Evolutionary conservation across 2,113 vertebrate genomes (phyloP).

Genomic region (Lepus europaeus): DNA sequence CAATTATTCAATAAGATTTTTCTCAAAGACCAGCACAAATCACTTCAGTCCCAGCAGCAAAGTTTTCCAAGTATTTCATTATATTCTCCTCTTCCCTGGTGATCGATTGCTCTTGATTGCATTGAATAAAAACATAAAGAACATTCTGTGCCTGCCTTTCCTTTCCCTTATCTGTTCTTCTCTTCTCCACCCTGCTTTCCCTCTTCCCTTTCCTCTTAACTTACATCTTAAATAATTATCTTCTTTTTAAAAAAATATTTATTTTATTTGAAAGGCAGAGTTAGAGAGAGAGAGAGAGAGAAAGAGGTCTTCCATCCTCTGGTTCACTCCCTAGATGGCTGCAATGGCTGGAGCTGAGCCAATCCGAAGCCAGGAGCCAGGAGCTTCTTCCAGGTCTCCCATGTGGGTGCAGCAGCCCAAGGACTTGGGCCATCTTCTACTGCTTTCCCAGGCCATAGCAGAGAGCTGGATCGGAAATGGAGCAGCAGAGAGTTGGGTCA

Average conservation of each 20-base stretch:
- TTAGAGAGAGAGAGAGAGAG: too few species aligned
- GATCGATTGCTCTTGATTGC: not conserved
- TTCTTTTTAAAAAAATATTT: not conserved
- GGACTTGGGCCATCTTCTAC: too few species aligned
- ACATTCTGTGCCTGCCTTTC: not conserved
- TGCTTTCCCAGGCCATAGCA: too few species aligned
- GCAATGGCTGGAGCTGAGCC: too few species aligned
- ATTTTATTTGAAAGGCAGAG: too few species aligned
- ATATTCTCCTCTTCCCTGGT: constrained; percentile 6
- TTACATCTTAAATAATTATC: constrained; percentile 15
- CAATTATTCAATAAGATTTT: constrained; percentile 44
- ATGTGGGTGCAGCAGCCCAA: too few species aligned
- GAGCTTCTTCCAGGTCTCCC: too few species aligned
- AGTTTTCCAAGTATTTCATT: constrained; percentile 58
- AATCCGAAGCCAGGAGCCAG: too few species aligned
- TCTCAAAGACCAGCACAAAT: constrained; percentile 52
- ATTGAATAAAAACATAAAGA: constrained; percentile 42
- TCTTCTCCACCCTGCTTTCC: not conserved
- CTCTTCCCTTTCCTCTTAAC: not conserved
- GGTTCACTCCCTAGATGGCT: too few species aligned
- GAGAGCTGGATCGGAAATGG: too few species aligned
- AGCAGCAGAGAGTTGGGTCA: too few species aligned
- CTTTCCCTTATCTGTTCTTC: not conserved
- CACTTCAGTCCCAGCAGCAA: constrained; percentile 43
- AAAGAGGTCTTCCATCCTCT: too few species aligned